Evolutionary conservation across 2,797 vertebrate species (phyloP), one percentile per base, ranked within the genome.

Genomic region (Choloepus didactylus): DNA sequence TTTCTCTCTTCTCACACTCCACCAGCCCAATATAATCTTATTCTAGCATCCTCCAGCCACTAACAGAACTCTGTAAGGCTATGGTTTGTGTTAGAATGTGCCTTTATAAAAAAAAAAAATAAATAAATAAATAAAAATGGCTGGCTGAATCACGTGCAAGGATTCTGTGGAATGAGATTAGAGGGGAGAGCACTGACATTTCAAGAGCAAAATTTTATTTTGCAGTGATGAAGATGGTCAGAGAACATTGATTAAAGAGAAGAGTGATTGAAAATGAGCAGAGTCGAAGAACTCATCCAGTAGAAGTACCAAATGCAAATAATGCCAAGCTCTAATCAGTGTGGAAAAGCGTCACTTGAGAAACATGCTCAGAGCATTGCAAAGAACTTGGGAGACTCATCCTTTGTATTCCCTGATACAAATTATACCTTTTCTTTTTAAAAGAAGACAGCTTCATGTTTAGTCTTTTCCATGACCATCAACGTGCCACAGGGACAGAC

Each of bases 181-280:
- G 44, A 79, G 69, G 79, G n/a, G 31, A 82, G 27, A 56, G 8
- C 15, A 31, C 38, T 88, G 91, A 66, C 35, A 72, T 93, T 89
- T 91, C 59, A 86, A 83, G 67, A 88, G n/a, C 69, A 88, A 81
- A 77, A 56, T 54, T 81, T 79, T 84, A 31, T 84, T 91, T 94
- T 92, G 21, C 66, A 89, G 2, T 29, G 31, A 62, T 62, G 54
- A 89, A 94, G 67, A 75, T 72, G 41, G 56, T 72, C 44, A 44
- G 91, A 83, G 35, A 89, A 56, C 56, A 86, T 44, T 82, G 19
- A 82, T 88, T 31, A 93, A 60, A 46, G 73, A 83, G 15, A 64
- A 62, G 49, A 69, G 70, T 79, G 66, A 67, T 10, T 89, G 62
- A 88, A 77, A 19, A n/a, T 31, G 75, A 89, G 66, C 25, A 35